Percentiles rank a stretch among this genome's conserved stretches.
Conservation (phyloP, 2,888 invertebrate genomes). For the Nowickia ferox region DNA sequence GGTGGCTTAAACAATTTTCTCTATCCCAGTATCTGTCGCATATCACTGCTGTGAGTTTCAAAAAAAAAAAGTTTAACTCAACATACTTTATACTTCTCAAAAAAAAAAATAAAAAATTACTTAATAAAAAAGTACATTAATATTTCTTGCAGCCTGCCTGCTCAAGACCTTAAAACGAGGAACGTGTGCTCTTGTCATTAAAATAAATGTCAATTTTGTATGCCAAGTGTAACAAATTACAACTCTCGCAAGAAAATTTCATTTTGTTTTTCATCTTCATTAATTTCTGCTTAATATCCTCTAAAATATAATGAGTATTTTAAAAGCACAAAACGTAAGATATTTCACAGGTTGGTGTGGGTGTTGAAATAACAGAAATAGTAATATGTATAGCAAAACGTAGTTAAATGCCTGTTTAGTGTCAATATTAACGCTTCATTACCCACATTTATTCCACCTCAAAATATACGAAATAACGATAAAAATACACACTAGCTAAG, state of each 20-base stretch:
- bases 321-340: neutral
- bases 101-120: neutral
- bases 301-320: slow-evolving; percentile 28
- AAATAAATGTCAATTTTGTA: slow-evolving; percentile 17
- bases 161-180: neutral
- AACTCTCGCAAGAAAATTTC: slow-evolving; percentile 39
- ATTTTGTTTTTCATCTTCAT: slow-evolving; percentile 22
- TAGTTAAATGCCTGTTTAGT: slow-evolving; percentile 64
- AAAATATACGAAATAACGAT: slow-evolving; percentile 47
- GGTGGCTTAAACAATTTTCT: no score
- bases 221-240: neutral
- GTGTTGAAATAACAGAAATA: slow-evolving; percentile 2
- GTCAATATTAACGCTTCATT: slow-evolving; percentile 70
- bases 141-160: neutral
- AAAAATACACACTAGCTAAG: slow-evolving; percentile 1
- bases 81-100: neutral
- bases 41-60: no score
- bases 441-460: slow-evolving; percentile 63
- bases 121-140: neutral
- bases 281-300: slow-evolving; percentile 38
- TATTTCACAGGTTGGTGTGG: neutral
- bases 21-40: no score
- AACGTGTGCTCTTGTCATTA: neutral
- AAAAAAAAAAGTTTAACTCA: no score
- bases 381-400: slow-evolving; percentile 28